Conservation (phyloP, 2,113 vertebrate genomes). For the Nipponia nippon region DNA sequence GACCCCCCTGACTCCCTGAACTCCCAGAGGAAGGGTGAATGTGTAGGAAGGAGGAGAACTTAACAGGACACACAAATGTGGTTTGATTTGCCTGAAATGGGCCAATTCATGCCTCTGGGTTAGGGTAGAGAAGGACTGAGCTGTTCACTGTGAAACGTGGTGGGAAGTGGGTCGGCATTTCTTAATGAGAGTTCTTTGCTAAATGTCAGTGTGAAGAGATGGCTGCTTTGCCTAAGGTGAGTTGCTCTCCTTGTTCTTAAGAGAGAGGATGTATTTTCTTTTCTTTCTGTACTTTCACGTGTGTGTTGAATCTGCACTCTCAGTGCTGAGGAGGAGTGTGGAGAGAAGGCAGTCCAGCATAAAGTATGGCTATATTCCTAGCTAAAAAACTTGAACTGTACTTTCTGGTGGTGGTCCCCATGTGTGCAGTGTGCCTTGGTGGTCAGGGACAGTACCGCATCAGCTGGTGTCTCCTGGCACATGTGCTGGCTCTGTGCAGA, state of each 20-base stretch:
- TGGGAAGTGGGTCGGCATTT: neutral
- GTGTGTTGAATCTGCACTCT: neutral
- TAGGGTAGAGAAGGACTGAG: neutral
- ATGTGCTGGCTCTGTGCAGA: neutral
- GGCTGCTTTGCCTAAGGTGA: neutral
- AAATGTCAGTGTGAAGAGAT: neutral
- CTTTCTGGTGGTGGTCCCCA: neutral
- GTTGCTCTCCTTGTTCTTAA: neutral
- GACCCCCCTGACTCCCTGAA: neutral
- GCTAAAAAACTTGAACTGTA: neutral
- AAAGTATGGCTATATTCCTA: neutral
- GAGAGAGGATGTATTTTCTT: neutral
- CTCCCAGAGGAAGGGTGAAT: neutral
- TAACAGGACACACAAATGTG: neutral
- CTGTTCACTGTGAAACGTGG: neutral
- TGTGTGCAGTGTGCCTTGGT: neutral
- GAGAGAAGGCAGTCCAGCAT: neutral
- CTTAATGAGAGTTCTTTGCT: neutral
- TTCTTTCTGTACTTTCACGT: neutral
- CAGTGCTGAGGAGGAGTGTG: neutral
- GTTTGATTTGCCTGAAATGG: neutral
- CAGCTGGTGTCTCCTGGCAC: neutral
- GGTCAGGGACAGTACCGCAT: accelerated
- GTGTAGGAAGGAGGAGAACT: neutral
- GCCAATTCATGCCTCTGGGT: neutral